A percentile compares a stretch with the other conserved stretches of the same genome.
phyloP scores from a whole-genome alignment of 2,888 invertebrate genomes.

The Nomada flava region DNA sequence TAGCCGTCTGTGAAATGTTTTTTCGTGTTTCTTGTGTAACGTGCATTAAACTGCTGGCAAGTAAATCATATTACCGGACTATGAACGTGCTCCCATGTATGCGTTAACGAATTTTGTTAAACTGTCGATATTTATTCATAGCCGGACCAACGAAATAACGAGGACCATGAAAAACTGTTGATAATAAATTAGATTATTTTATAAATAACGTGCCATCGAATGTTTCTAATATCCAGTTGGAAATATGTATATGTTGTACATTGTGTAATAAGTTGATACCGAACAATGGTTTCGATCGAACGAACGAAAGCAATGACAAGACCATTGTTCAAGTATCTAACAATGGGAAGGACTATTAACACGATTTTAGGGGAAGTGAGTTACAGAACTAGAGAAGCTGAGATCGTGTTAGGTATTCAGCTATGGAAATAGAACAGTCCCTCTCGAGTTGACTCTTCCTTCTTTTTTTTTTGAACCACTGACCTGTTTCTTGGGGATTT shows the following conservation, averaged over 20 bases:
- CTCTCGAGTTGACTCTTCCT: neutral
- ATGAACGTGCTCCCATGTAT: neutral
- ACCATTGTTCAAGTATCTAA: neutral
- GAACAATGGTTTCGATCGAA: neutral
- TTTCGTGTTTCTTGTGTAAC: slow-evolving; percentile 28
- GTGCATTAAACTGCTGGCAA: slow-evolving; percentile 5
- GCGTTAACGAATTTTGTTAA: neutral
- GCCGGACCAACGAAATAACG: too few species aligned
- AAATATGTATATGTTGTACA: too few species aligned
- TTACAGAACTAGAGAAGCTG: slow-evolving; percentile 2
- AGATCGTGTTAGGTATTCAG: slow-evolving; percentile 13
- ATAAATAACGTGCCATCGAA: too few species aligned
- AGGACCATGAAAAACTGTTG: too few species aligned
- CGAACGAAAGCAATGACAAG: neutral
- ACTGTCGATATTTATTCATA: neutral
- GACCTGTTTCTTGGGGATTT: neutral
- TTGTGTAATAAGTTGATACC: neutral
- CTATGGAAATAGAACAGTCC: neutral
- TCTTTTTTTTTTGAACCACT: neutral
- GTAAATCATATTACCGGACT: neutral
- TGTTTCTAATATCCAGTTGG: too few species aligned
- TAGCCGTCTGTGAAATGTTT: slow-evolving; percentile 29
- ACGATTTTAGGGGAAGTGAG: slow-evolving; percentile 9
- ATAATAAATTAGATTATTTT: too few species aligned
- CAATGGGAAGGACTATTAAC: slow-evolving; percentile 7